Conservation (phyloP, 2,888 invertebrate species). For the Sesia apiformis region DNA sequence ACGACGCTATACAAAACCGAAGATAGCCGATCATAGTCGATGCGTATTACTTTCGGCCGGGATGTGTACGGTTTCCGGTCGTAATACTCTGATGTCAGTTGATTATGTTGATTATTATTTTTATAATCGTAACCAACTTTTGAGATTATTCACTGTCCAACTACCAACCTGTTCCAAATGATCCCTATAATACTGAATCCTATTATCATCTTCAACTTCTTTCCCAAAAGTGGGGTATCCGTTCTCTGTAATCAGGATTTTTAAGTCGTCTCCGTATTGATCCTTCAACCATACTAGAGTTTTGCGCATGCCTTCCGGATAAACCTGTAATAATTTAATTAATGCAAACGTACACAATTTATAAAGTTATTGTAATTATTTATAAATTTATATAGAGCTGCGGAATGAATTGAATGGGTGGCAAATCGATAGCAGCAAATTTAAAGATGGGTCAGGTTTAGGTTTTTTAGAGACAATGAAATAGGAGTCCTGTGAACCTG, state of each 20-base stretch:
- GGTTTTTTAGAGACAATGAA: no score
- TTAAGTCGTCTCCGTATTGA: conserved; percentile 29
- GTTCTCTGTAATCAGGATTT: conserved; percentile 42
- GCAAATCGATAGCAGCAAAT: no score
- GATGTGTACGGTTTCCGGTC: no score
- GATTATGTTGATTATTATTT: neutral
- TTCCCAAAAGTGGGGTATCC: conserved; percentile 19
- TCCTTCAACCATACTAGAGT: conserved; percentile 36
- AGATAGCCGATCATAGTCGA: no score
- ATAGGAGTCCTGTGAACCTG: no score
- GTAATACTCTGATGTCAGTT: no score
- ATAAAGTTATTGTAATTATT: neutral
- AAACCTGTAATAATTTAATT: conserved; percentile 9
- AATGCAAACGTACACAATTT: neutral
- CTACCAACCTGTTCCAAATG: conserved; percentile 2
- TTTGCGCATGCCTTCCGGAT: conserved; percentile 15
- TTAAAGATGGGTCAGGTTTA: no score
- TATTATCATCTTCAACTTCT: neutral
- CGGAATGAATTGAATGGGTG: no score
- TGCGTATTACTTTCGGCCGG: no score
- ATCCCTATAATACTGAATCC: neutral
- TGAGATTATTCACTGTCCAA: neutral
- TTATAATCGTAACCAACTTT: neutral
- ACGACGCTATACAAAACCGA: no score
- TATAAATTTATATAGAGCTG: no score